Evolutionary conservation across 2,113 vertebrate genomes (phyloP).

Genomic region (Melanocharis versteri): DNA sequence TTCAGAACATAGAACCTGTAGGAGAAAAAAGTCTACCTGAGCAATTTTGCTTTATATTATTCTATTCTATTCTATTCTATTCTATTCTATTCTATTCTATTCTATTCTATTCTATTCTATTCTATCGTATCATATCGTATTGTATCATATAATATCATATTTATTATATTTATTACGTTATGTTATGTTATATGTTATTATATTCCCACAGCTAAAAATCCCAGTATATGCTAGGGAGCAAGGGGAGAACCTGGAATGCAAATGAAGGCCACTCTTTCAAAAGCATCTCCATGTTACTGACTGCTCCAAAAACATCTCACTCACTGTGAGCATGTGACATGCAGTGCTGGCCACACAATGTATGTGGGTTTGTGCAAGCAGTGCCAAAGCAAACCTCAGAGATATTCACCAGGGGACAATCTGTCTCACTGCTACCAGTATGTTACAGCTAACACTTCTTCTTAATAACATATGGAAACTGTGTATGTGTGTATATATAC

Average conservation of each 20-base stretch:
- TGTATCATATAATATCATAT: too few relatives aligned
- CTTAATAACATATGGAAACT: not conserved
- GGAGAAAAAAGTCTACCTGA: not conserved
- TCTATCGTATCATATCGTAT: not conserved
- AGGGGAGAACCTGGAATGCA: not conserved
- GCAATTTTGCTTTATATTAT: not conserved
- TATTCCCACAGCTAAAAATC: not conserved
- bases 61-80: too few relatives aligned
- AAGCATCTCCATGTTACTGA: not conserved
- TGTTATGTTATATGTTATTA: too few relatives aligned
- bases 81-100: too few relatives aligned
- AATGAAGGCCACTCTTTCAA: not conserved
- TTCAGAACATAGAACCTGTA: not conserved
- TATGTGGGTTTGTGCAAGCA: not conserved
- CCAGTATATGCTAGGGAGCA: not conserved
- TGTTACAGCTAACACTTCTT: not conserved
- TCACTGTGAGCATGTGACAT: accelerated
- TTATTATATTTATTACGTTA: too few relatives aligned
- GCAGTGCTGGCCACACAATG: not conserved
- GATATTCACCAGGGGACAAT: not conserved
- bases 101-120: too few relatives aligned
- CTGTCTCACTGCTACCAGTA: not conserved
- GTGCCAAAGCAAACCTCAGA: not conserved
- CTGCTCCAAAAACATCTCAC: not conserved
- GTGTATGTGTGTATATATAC: too few relatives aligned